Percentiles rank a stretch among this genome's conserved stretches.
Evolutionary conservation across 35 echinoderm and acorn worm species (phyloP).

Genomic region (Acanthaster planci): DNA sequence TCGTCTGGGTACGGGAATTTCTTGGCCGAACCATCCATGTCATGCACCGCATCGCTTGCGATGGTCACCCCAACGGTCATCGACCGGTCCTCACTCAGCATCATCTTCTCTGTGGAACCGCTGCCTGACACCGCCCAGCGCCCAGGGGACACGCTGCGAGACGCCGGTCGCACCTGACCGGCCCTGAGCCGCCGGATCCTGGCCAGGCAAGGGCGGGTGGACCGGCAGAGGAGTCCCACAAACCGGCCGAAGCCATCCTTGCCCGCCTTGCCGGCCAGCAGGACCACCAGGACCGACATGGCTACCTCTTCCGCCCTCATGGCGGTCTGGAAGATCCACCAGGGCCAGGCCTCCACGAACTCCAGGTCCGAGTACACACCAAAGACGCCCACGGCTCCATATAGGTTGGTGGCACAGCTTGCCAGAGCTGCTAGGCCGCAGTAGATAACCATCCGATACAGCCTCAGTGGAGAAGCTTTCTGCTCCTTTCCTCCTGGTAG

Average conservation of each 20-base stretch:
- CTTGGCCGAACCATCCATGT: background rate
- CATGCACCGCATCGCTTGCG: background rate
- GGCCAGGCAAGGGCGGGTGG: background rate
- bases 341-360: constrained; percentile 78
- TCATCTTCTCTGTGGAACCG: background rate
- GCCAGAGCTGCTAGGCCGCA: constrained; percentile 58
- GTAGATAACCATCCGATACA: constrained; percentile 50
- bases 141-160: background rate
- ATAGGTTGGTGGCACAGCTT: constrained; percentile 77
- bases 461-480: constrained; percentile 45
- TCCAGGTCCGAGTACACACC: constrained; percentile 76
- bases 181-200: background rate
- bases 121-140: background rate
- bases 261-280: constrained; percentile 69
- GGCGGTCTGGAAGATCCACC: constrained; percentile 84
- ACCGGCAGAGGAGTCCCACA: background rate
- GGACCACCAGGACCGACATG: constrained; percentile 61
- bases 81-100: background rate
- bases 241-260: background rate
- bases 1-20: background rate
- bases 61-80: background rate
- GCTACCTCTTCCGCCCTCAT: constrained; percentile 76
- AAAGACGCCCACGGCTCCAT: constrained; percentile 83
- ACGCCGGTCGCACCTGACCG: background rate
- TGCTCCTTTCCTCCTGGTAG: constrained; percentile 51